Evolutionary conservation across 2,888 invertebrate genomes (phyloP).

Genomic region (Campopleginae sp.): DNA sequence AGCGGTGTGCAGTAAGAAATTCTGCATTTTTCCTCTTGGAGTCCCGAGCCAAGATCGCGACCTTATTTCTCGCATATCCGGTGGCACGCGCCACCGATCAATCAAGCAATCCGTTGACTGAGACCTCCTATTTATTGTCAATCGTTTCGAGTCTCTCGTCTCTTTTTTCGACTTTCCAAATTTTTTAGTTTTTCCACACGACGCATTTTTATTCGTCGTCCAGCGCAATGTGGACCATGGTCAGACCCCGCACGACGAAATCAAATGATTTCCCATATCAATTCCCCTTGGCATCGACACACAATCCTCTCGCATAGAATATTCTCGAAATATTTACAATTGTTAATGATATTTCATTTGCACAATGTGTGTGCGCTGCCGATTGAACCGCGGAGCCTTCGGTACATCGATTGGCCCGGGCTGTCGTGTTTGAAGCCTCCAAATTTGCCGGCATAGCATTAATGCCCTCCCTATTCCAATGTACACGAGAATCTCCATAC

Average conservation of each 20-base stretch:
- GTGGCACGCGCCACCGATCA: slow-evolving; percentile 7
- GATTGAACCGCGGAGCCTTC: slow-evolving; percentile 4
- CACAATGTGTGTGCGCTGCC: neutral
- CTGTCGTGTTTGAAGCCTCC: slow-evolving; percentile 37
- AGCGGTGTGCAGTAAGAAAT: slow-evolving; percentile 26
- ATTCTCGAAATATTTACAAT: neutral
- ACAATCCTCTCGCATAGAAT: no score
- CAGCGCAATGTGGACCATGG: neutral
- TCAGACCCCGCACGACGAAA: neutral
- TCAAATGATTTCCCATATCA: neutral
- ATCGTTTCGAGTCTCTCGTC: no score
- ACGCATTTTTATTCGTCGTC: neutral
- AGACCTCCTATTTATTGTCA: neutral
- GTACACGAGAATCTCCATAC: slow-evolving; percentile 19
- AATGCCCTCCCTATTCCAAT: slow-evolving; percentile 46
- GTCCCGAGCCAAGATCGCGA: neutral
- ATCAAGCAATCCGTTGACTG: slow-evolving; percentile 17
- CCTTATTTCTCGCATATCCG: slow-evolving; percentile 24
- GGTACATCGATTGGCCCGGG: slow-evolving; percentile 54
- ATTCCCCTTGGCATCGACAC: neutral
- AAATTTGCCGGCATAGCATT: slow-evolving; percentile 68
- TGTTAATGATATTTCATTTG: neutral
- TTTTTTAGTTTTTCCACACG: no score
- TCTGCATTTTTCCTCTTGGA: neutral
- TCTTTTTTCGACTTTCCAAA: no score